Base-by-base conservation (phyloP, 2,113 vertebrate species). In the Urocynchramus pylzowi region DNA sequence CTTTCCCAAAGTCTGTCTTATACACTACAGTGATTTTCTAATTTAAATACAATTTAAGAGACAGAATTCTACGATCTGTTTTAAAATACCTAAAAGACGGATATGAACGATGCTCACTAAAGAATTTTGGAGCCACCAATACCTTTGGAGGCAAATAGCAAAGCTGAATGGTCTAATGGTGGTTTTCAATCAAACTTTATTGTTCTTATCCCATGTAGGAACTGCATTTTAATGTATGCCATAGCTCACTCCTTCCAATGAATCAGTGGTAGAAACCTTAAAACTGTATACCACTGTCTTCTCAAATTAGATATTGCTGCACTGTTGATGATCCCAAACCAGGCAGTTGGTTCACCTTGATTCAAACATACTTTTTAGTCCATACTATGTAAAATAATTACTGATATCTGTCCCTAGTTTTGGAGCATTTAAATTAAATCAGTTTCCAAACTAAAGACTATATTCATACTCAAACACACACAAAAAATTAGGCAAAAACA, bases 61-160 rank as follows among this genome's bases (percentile, higher is more conserved):
- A 31, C 11, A 75, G 9, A 47, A 59, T 87, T 56, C 45, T 42
- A 52, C 30, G 76, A 26, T 35, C 64, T 78, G 22, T 37, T 69
- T 83, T 35, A 75, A 64, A 75, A 77, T 5, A 59, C 5, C 68
- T 64, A 44, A 26, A 78, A 90, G 26, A 56, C 12, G 44, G 19
- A 26, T 41, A 44, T 49, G 61, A 70, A 79, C 0, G 0, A 75
- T 24, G 24, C 2, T 41, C 9, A 54, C 42, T 60, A 19, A 4
- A 74, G 44, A 89, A 13, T 45, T 78, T 37, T 28, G 44, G 39
- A 54, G 61, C 15, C 37, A 60, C 8, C 30, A 61, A 44, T 28
- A 22, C 6, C 24, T 93, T 80, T 53, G 41, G 19, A 80, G 27
- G 17, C 8, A 87, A 79, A 71, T 1, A 54, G 24, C 44, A 71